Percentiles rank a stretch among this genome's conserved stretches.
Conservation (phyloP, 2,113 vertebrate species). For the Trogon surrucura region DNA sequence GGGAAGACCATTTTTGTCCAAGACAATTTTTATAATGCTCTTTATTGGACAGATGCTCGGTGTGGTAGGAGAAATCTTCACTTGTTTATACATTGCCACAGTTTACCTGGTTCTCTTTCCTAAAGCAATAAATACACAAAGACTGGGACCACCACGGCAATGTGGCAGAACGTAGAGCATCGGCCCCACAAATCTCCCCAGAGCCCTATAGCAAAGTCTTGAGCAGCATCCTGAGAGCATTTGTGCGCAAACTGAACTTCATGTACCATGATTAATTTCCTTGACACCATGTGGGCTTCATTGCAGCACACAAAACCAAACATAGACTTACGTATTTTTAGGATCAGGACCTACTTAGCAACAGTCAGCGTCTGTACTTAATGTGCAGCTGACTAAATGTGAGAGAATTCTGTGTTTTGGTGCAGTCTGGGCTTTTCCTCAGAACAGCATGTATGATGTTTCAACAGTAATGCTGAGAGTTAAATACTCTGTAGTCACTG, state of each 20-base stretch:
- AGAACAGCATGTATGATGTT: not conserved
- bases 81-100: not conserved
- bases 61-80: not conserved
- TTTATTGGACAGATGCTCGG: not conserved
- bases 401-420: not conserved
- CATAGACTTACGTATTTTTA: not conserved
- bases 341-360: slow-evolving; percentile 24
- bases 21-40: not conserved
- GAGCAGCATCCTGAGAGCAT: not conserved
- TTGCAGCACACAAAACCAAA: slow-evolving; percentile 21
- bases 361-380: not conserved
- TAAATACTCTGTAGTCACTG: not conserved
- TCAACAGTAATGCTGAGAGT: not conserved
- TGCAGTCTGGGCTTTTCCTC: not conserved
- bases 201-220: not conserved
- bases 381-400: not conserved
- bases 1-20: not conserved
- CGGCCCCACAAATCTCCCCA: not conserved
- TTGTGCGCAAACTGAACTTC: slow-evolving; percentile 10
- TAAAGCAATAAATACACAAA: not conserved
- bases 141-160: not conserved
- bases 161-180: not conserved
- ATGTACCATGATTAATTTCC: slow-evolving; percentile 15
- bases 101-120: not conserved
- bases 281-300: slow-evolving; percentile 4